A percentile compares a stretch with the other conserved stretches of the same genome.
phyloP scores from a whole-genome alignment of 2,113 vertebrate genomes.

The Megaceryle maxima region DNA sequence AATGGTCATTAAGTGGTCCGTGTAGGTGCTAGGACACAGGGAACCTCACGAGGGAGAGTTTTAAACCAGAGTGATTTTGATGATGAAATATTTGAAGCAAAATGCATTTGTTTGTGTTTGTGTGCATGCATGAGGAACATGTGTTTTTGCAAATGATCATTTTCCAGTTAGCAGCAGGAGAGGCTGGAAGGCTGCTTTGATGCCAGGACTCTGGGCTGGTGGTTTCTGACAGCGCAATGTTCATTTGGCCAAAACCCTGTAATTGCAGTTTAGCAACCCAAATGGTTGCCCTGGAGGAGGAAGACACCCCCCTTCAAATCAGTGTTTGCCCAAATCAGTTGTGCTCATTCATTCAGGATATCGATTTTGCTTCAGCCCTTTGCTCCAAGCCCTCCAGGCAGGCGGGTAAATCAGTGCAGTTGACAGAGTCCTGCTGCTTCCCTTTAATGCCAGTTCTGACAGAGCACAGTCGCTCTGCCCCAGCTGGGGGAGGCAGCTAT shows the following conservation, averaged over 20 bases:
- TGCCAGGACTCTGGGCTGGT: neutral
- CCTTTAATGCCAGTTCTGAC: neutral
- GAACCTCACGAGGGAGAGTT: neutral
- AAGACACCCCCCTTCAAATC: neutral
- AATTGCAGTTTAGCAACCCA: neutral
- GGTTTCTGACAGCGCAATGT: neutral
- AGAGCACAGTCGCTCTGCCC: accelerated
- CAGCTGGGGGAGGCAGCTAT: neutral
- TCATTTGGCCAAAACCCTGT: neutral
- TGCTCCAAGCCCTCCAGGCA: neutral
- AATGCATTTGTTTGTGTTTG: neutral
- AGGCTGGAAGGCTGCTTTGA: neutral
- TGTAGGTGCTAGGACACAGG: neutral
- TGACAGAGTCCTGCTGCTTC: neutral
- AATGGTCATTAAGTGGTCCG: neutral
- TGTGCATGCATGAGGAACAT: neutral
- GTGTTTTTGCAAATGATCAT: neutral
- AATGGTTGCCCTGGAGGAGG: neutral
- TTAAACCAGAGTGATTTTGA: neutral
- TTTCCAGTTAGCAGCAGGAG: neutral
- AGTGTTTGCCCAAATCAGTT: neutral
- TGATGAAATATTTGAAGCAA: neutral
- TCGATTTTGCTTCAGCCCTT: neutral
- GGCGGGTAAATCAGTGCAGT: neutral
- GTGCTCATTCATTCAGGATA: neutral